Conservation (phyloP, 2,888 invertebrate species). For the Epirrhoe alternata region DNA sequence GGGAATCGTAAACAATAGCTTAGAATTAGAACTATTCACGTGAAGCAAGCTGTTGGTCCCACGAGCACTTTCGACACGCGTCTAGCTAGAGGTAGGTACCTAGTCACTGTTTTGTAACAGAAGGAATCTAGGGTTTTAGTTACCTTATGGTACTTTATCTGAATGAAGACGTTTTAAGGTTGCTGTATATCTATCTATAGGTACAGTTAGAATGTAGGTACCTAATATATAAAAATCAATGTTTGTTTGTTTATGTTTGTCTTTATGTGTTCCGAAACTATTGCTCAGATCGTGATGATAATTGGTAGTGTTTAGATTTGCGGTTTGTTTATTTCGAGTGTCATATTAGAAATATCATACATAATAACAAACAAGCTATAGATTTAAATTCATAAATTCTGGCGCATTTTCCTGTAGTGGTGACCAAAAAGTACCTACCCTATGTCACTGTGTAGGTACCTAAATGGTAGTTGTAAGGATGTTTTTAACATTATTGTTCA, state of each 20-base stretch:
- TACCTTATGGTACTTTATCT: conserved; percentile 1
- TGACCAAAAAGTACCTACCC: too few relatives aligned
- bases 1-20: conserved; percentile 58
- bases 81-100: conserved; percentile 16
- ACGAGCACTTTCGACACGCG: conserved; percentile 71
- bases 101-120: conserved; percentile 25
- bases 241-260: too few relatives aligned
- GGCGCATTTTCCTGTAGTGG: conserved; percentile 7
- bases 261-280: too few relatives aligned
- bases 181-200: too few relatives aligned
- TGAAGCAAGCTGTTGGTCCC: conserved; percentile 63
- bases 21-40: conserved; percentile 62
- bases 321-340: too few relatives aligned
- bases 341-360: too few relatives aligned
- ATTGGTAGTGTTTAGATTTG: too few relatives aligned
- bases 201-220: too few relatives aligned
- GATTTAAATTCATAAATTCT: neutral
- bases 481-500: too few relatives aligned
- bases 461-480: too few relatives aligned
- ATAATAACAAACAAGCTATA: neutral
- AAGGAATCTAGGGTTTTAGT: conserved; percentile 1
- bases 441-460: neutral
- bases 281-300: too few relatives aligned
- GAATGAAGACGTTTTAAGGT: neutral
- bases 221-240: too few relatives aligned